These are phyloP conservation scores for Archilochus colubris DNA, from an alignment of 2,113 vertebrate species.

Conservation along the genomic window DNA sequence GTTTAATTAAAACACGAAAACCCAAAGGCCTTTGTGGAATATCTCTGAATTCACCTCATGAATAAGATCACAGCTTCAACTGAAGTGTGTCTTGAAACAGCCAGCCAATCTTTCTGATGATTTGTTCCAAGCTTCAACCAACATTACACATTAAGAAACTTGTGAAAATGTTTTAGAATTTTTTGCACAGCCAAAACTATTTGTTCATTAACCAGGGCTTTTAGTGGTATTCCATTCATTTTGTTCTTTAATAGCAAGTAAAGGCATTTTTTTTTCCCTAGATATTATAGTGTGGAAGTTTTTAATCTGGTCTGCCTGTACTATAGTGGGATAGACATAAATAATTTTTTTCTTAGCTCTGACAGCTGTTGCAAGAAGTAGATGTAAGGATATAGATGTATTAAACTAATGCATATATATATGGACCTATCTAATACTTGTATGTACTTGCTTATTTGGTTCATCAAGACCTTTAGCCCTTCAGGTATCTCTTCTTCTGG, in stretches of 20 bases:
- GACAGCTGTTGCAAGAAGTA: neutral
- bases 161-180: neutral
- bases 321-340: neutral
- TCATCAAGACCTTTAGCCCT: neutral
- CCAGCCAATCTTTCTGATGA: neutral
- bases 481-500: neutral
- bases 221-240: neutral
- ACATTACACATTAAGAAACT: neutral
- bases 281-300: neutral
- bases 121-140: neutral
- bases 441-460: neutral
- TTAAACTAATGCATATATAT: neutral
- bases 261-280: neutral
- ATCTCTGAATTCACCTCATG: neutral
- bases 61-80: neutral
- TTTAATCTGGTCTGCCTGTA: neutral
- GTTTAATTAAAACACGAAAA: slow-evolving; percentile 20
- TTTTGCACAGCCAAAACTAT: neutral
- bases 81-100: neutral
- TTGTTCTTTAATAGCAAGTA: slow-evolving; percentile 6
- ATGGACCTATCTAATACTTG: neutral
- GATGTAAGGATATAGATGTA: neutral
- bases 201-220: neutral
- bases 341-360: neutral
- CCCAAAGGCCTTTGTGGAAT: neutral